phyloP scores from a whole-genome alignment of 1,140 invertebrate species.

The Ceratosolen fusciceps region DNA sequence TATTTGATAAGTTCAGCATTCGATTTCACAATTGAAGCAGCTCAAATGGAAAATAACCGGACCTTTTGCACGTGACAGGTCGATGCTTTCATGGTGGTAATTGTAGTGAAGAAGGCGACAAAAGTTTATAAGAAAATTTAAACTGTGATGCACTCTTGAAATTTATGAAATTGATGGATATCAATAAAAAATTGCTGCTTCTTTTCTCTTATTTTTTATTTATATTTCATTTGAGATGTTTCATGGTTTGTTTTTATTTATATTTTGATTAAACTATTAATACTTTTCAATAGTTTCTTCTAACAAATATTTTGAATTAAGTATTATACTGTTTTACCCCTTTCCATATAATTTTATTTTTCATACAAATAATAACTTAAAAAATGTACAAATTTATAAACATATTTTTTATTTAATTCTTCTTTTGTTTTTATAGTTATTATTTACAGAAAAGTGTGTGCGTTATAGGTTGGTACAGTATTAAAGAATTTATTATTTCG shows the following conservation, averaged over 20 bases:
- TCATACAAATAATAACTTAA: no score
- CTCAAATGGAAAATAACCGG: slow-evolving; percentile 71
- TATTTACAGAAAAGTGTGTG: no score
- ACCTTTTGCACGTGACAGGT: slow-evolving; percentile 69
- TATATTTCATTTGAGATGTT: not conserved
- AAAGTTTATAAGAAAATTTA: slow-evolving; percentile 56
- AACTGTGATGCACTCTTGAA: slow-evolving; percentile 39
- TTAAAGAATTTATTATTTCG: no score
- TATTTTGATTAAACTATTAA: not conserved
- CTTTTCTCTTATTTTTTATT: not conserved
- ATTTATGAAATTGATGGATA: slow-evolving; percentile 46
- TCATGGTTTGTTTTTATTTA: not conserved
- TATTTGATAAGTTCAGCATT: slow-evolving; percentile 58
- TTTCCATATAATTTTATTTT: no score
- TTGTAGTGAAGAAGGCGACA: slow-evolving; percentile 49
- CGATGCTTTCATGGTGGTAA: slow-evolving; percentile 50
- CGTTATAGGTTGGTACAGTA: no score
- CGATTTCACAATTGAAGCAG: slow-evolving; percentile 61
- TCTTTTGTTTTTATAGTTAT: no score
- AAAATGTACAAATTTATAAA: no score
- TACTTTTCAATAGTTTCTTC: no score
- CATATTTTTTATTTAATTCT: no score
- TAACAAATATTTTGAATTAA: no score
- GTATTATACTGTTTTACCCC: no score
- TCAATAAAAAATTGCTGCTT: slow-evolving; percentile 44